Evolutionary conservation across 2,113 vertebrate genomes (phyloP), one percentile per base, ranked within the genome.

Genomic region (Upupa epops): DNA sequence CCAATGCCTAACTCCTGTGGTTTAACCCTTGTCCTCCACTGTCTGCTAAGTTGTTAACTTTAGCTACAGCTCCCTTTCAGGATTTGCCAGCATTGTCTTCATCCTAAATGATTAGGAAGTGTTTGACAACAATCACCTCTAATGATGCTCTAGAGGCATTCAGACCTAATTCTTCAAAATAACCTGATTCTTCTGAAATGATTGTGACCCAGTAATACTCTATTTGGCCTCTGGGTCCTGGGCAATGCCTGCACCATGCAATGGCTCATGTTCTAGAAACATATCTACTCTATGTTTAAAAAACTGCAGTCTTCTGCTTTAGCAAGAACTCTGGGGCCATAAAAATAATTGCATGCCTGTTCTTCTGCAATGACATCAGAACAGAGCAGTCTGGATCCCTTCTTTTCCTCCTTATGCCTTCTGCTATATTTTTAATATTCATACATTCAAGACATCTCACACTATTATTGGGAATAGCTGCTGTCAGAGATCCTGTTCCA

Each of bases 121-220:
- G 6, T 52, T 76, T 79, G 31, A 87, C 91, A 73, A 75, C 29
- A 83, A 25, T 32, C 3, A 79, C 29, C 37, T 84, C 45, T 71
- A 89, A 87, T n/a, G 46, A 89, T 26, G n/a, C 36, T 77, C 52
- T 36, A n/a, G 11, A 86, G 15, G 26, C n/a, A 85, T 77, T 81
- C 83, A 63, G 29, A 72, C 21, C 28, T 61, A 87, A 73, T 61
- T 64, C 66, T 80, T 90, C 22, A 86, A 90, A 83, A 80, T 48
- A 90, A 90, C 52, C 29, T 29, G 5, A 70, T 37, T n/a, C 26
- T 87, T 64, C 69, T 34, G 56, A 88, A 90, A 75, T 11, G 21
- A 40, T 12, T 5, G 1, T 24, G 42, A 78, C 34, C 69, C 32
- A 2, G 4, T 20, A 86, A 52, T 26, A 88, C 10, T 8, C 11